Percentiles rank a stretch among this genome's conserved stretches.
phyloP scores from a whole-genome alignment of 2,888 invertebrate species.

The Omphaloscelis lunosa region DNA sequence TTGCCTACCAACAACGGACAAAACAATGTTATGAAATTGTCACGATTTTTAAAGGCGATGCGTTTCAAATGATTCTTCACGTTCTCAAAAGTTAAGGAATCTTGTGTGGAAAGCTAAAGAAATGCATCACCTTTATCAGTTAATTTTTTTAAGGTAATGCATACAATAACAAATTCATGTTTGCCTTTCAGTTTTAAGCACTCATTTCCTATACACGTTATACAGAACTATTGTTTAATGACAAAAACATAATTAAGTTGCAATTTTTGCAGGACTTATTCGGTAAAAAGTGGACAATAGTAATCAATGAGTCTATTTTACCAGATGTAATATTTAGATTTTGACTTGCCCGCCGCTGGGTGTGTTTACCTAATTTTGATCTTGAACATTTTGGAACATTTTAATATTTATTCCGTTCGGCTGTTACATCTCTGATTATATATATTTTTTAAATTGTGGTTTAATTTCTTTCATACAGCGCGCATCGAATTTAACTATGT shows the following conservation, averaged over 20 bases:
- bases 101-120: not conserved
- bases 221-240: not conserved
- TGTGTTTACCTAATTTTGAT: not conserved
- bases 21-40: constrained; percentile 41
- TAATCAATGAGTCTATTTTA: too few species aligned
- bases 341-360: not conserved
- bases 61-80: constrained; percentile 15
- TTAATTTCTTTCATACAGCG: not conserved
- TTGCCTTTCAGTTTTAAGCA: constrained; percentile 1
- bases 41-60: constrained; percentile 28
- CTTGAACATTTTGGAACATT: not conserved
- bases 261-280: too few species aligned
- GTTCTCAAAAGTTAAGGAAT: not conserved
- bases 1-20: constrained; percentile 51
- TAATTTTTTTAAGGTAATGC: not conserved
- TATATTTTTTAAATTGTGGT: not conserved
- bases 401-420: not conserved
- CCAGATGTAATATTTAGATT: not conserved
- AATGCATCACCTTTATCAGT: constrained; percentile 39
- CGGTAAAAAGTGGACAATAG: too few species aligned
- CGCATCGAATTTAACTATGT: not conserved
- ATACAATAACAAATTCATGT: not conserved
- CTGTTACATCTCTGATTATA: not conserved
- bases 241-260: not conserved
- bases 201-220: not conserved